A percentile compares a stretch with the other conserved stretches of the same genome.
Evolutionary conservation across 2,888 invertebrate species (phyloP).

Genomic region (Papilio protenor): DNA sequence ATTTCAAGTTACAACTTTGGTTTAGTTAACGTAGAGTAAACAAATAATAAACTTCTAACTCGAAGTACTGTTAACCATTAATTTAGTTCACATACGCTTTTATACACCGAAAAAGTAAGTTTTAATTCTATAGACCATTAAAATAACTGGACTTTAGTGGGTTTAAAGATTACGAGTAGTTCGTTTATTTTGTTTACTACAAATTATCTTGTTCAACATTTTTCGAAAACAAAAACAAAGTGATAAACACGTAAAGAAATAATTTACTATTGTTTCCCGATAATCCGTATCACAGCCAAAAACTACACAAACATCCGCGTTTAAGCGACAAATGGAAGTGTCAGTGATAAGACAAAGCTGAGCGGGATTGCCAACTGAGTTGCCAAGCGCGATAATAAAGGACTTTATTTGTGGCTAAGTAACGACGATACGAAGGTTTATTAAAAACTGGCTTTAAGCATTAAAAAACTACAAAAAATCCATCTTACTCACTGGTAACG

Average conservation of each 20-base stretch:
- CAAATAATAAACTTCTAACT: too few species aligned
- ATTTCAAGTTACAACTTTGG: too few species aligned
- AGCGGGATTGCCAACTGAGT: slow-evolving; percentile 26
- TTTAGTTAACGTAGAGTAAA: too few species aligned
- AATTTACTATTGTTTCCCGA: slow-evolving; percentile 10
- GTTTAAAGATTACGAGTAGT: neutral
- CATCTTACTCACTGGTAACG: too few species aligned
- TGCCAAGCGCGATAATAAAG: slow-evolving; percentile 28
- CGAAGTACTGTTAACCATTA: too few species aligned
- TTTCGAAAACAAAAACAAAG: slow-evolving; percentile 17
- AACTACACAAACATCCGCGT: slow-evolving; percentile 26
- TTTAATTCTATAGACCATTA: too few species aligned
- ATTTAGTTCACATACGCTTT: too few species aligned
- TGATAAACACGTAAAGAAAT: slow-evolving; percentile 2
- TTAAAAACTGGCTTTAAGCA: neutral
- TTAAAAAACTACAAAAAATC: too few species aligned
- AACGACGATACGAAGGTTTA: slow-evolving; percentile 2
- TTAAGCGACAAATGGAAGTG: slow-evolving; percentile 22
- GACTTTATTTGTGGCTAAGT: slow-evolving; percentile 24
- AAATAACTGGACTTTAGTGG: neutral
- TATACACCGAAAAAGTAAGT: too few species aligned
- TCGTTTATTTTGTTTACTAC: neutral
- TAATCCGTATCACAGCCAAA: slow-evolving; percentile 9
- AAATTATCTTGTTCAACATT: neutral
- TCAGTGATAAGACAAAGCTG: slow-evolving; percentile 32